Conservation (phyloP, 2,113 vertebrate species). For the Salvelinus fontinalis region DNA sequence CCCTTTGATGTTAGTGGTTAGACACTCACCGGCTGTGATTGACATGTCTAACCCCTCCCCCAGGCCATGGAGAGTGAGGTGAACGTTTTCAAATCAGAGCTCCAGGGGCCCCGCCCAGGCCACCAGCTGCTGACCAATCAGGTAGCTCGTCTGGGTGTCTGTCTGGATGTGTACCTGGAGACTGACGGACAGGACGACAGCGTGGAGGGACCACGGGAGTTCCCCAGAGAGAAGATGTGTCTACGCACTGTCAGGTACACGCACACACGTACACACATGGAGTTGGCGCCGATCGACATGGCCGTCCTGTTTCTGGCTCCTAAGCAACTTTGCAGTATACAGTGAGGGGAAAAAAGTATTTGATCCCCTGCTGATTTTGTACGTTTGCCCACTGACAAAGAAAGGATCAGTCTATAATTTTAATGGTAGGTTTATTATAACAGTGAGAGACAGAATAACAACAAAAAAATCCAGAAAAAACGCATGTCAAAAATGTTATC, state of each 20-base stretch:
- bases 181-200: slow-evolving; percentile 90
- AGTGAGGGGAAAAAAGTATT: too few species aligned
- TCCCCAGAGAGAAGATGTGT: slow-evolving; percentile 98
- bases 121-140: slow-evolving; percentile 98
- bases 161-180: slow-evolving; percentile 94
- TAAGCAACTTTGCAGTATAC: too few species aligned
- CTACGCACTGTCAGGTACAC: slow-evolving; percentile 89
- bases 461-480: too few species aligned
- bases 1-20: not conserved
- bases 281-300: not conserved
- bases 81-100: slow-evolving; percentile 88
- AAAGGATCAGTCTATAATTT: too few species aligned
- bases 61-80: slow-evolving; percentile 96
- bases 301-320: not conserved
- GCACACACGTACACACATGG: not conserved
- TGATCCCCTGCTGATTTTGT: too few species aligned
- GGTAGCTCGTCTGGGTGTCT: slow-evolving; percentile 88
- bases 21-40: not conserved
- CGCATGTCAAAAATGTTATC: too few species aligned
- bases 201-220: slow-evolving; percentile 93
- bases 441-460: too few species aligned
- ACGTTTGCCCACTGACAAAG: too few species aligned
- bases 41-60: not conserved
- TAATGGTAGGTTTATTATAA: too few species aligned
- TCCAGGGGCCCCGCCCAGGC: slow-evolving; percentile 85